Evolutionary conservation across 2,888 invertebrate species (phyloP).

Genomic region (Athalia rosae): DNA sequence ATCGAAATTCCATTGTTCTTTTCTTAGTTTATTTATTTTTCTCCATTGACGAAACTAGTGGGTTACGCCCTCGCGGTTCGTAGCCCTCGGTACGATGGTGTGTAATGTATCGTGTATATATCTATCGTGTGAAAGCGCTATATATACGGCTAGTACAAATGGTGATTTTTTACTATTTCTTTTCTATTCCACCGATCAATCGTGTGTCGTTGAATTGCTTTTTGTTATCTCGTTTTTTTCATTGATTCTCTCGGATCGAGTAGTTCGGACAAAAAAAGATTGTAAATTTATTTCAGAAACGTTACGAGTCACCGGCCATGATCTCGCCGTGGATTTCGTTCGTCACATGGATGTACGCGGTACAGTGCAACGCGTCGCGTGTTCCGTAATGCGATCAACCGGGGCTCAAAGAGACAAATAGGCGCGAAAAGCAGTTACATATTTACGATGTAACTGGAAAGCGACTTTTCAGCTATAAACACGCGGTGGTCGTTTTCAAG

Average conservation of each 20-base stretch:
- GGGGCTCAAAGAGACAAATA: conserved; percentile 29
- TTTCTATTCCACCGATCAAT: neutral
- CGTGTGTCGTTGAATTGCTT: neutral
- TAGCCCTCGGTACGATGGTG: too few relatives aligned
- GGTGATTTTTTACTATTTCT: neutral
- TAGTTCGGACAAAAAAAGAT: neutral
- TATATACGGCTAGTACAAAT: too few relatives aligned
- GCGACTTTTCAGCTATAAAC: conserved; percentile 36
- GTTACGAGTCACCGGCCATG: conserved; percentile 10
- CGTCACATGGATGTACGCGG: neutral
- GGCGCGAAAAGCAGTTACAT: conserved; percentile 32
- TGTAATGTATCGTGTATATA: too few relatives aligned
- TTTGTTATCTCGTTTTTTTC: neutral
- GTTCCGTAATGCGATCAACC: conserved; percentile 4
- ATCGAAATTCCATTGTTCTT: neutral
- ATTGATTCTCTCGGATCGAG: neutral
- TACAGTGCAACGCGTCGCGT: conserved; percentile 1
- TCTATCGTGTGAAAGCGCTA: too few relatives aligned
- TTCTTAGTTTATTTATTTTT: neutral
- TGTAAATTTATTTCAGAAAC: conserved; percentile 9
- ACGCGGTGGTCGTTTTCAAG: conserved; percentile 13
- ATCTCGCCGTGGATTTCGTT: neutral
- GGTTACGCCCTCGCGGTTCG: too few relatives aligned
- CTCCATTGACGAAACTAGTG: too few relatives aligned
- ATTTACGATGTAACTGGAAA: conserved; percentile 24